A percentile compares a stretch with the other conserved stretches of the same genome.
These are phyloP conservation scores for Spondyliosoma cantharus DNA, from an alignment of 2,797 vertebrate genomes.

Conservation along the genomic window DNA sequence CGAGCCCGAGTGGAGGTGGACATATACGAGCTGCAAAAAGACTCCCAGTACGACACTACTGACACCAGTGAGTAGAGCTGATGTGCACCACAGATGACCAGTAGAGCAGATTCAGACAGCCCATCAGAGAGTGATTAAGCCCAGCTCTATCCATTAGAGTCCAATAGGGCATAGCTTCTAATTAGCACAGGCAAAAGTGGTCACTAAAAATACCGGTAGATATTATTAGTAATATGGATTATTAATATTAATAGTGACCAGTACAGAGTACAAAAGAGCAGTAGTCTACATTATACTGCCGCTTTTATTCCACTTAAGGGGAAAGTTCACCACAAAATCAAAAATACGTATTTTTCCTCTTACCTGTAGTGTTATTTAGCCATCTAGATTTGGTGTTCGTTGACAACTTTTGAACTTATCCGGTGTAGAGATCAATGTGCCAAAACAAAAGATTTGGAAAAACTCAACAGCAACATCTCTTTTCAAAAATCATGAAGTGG, in stretches of 20 bases:
- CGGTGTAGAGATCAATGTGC: no score
- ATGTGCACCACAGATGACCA: constrained; percentile 15
- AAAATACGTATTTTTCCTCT: no score
- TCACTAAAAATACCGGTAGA: constrained; percentile 21
- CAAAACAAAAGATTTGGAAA: no score
- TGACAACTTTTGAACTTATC: no score
- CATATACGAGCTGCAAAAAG: constrained; percentile 94
- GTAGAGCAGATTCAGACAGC: constrained; percentile 13
- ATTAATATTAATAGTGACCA: constrained; percentile 41
- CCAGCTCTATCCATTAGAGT: constrained; percentile 24
- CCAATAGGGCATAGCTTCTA: constrained; percentile 20
- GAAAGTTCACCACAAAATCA: no score
- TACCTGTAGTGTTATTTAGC: no score
- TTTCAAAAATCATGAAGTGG: no score
- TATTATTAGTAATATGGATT: constrained; percentile 41
- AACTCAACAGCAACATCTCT: no score
- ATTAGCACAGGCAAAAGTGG: constrained; percentile 39
- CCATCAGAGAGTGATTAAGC: constrained; percentile 38
- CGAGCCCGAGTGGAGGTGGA: constrained; percentile 93
- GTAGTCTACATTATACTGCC: neutral
- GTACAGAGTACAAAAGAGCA: constrained; percentile 19
- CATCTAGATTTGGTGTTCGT: no score
- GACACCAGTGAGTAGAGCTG: constrained; percentile 90
- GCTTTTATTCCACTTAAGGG: constrained; percentile 27
- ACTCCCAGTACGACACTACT: constrained; percentile 96